Percentiles rank a stretch among this genome's conserved stretches.
Conservation (phyloP, 2,888 invertebrate genomes). For the Argyresthia albistria region DNA sequence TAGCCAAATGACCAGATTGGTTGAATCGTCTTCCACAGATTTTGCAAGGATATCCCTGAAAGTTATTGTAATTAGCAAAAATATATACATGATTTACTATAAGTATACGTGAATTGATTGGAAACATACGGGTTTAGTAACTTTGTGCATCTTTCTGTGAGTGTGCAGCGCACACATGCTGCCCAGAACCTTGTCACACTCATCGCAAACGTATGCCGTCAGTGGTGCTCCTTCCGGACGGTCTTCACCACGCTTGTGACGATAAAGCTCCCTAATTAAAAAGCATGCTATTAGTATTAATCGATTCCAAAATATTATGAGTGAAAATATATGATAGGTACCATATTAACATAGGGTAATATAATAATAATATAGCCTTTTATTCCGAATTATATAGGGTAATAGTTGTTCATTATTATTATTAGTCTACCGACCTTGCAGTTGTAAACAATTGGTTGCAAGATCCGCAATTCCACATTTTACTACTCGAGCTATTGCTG, state of each 20-base stretch:
- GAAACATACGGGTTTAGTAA: constrained; percentile 61
- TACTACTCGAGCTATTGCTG: constrained; percentile 29
- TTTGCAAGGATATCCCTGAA: constrained; percentile 67
- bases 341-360: background rate
- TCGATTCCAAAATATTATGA: no score
- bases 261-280: constrained; percentile 43
- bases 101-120: background rate
- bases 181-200: constrained; percentile 71
- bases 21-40: constrained; percentile 70
- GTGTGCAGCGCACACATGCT: constrained; percentile 66
- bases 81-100: background rate
- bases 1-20: constrained; percentile 71
- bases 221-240: constrained; percentile 48
- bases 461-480: constrained; percentile 67
- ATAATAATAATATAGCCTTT: no score
- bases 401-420: background rate
- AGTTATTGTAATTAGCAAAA: background rate
- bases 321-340: constrained; percentile 1
- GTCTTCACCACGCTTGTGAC: constrained; percentile 60
- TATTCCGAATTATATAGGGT: no score
- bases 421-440: constrained; percentile 33
- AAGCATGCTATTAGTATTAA: no score
- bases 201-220: constrained; percentile 67
- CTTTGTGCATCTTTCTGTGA: constrained; percentile 71
- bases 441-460: constrained; percentile 61